Base-by-base conservation (phyloP, 2,888 invertebrate species). In the Tethea ocularis region DNA sequence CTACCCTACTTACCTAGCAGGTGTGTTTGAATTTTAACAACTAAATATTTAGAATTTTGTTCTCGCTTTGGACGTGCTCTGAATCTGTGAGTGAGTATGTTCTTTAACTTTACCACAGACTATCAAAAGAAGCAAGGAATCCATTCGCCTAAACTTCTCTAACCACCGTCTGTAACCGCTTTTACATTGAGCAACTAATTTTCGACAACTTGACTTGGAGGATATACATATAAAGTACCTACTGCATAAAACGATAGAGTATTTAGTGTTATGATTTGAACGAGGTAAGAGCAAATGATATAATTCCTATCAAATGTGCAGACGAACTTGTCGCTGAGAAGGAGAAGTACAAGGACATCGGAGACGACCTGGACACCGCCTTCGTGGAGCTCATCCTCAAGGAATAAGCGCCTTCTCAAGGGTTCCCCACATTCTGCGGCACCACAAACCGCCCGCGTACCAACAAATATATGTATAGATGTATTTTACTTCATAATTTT, bases 321-420 rank as follows among this genome's bases (percentile, higher is more conserved):
- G 98, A 98, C 96, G 98, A 98, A 91, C 96, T 98, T 89, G 97
- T 98, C 86, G 96, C 97, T 92, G 98, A 98, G 94, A 99, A 99
- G 96, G 99, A 99, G 95, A 98, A 98, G 93, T 99, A 99, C 98
- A 99, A 99, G 96, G 97, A 97, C 94, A 99, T 99, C 95, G 99
- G 99, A 95, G 99, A 99, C 96, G 99, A 99, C 94, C 95, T 99
- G 95, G 99, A 99, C 94, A 97, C 97, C 89, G 99, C 99, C 88
- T 99, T 99, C 95, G 98, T 98, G 94, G 97, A 97, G 93, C 96
- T 97, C 88, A 96, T 96, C 93, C 95, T 96, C 93, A 95, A 95
- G 91, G 95, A 95, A 93, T 95, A 95, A 89, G 85, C 68, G 65
- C 60, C 57, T 61, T 52, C 52, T 58, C 61, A 58, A 57, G 56